Conservation (phyloP, 2,113 vertebrate species). For the Nesogale talazaci region DNA sequence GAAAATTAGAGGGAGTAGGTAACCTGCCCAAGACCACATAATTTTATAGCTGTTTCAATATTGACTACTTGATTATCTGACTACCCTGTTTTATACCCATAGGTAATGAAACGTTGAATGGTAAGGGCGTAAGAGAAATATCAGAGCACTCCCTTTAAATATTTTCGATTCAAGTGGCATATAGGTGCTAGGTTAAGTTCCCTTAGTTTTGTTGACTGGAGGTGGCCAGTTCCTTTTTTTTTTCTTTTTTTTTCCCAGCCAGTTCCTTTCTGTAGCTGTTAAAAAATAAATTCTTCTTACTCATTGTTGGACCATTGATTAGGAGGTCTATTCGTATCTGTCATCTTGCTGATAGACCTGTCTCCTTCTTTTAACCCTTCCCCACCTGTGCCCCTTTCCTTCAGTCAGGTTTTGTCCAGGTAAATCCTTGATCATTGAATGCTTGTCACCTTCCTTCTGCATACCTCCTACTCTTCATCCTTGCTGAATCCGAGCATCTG, state of each 20-base stretch:
- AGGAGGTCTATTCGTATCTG: neutral
- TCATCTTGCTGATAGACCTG: neutral
- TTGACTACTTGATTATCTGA: neutral
- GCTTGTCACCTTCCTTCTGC: neutral
- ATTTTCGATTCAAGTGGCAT: neutral
- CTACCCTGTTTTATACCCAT: neutral
- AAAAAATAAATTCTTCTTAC: neutral
- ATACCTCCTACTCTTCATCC: neutral
- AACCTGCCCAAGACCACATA: neutral
- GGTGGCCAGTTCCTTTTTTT: neutral
- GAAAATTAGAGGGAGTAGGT: neutral
- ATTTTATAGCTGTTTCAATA: neutral
- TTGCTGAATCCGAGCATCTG: neutral
- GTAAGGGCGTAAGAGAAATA: too few species aligned
- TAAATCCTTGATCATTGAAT: neutral
- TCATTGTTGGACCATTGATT: neutral
- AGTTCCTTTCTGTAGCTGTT: neutral
- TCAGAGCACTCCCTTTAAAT: neutral
- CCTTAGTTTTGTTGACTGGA: neutral
- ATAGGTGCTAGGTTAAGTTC: too few species aligned
- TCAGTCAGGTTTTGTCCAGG: neutral
- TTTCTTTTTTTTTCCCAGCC: too few species aligned
- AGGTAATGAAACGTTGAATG: neutral
- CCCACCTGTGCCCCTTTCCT: neutral
- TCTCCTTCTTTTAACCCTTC: neutral